Evolutionary conservation across 2,797 vertebrate species (phyloP), one percentile per base, ranked within the genome.

Genomic region (Toxotes lorentzi): DNA sequence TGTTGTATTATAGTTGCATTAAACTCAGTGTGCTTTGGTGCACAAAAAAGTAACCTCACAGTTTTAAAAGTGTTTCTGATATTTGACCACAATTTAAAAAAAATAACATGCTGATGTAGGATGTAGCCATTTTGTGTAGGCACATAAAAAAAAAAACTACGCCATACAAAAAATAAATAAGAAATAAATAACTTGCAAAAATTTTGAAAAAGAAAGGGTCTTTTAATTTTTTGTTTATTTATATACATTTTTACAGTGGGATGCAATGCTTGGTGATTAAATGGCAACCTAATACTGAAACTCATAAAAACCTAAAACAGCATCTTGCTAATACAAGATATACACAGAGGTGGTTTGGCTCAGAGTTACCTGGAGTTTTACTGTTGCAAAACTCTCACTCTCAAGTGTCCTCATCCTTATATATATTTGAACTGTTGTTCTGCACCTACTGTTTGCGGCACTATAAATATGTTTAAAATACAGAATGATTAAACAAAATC

Each of bases 21-120:
- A 47, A 4, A 40, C 7, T 53, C 19, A 0, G 0, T 11, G 38
- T 11, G 14, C n/a, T 60, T n/a, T 61, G 1, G 6, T 48, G 1
- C 38, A 9, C 14, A 57, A 51, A 30, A 30, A 11, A 21, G 3
- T 17, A 4, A 45, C 24, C 27, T 50, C 0, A 13, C 5, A 58
- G 13, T 48, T 38, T 63, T 30, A 7, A 57, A 43, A 60, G 9
- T 56, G 4, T 48, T 73, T 2, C 32, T 69, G 19, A 32, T 56
- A 34, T 19, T 62, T 4, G 23, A 16, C 2, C 8, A 0, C 0
- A 4, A 8, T 41, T 56, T 1, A 27, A 41, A 4, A 35, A 59
- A 56, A 14, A 21, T 16, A 61, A 1, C 0, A 0, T 32, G 2
- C 6, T 21, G 1, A 13, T 56, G 10, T 34, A 5, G 7, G 7